Base-by-base conservation (phyloP, 2,888 invertebrate species). In the Drosophila stalkeri region DNA sequence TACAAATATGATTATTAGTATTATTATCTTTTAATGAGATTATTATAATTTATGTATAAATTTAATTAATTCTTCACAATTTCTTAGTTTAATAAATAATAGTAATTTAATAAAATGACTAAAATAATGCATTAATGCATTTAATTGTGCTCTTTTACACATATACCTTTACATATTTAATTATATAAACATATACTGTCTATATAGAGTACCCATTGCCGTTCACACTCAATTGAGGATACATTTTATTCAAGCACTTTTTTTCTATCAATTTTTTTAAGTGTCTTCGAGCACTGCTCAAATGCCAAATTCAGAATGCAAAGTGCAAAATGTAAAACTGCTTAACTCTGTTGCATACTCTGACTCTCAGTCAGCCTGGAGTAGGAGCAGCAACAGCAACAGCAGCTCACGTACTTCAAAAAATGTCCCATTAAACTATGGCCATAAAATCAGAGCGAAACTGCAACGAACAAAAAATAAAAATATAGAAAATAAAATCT, bases 381-480 rank as follows among this genome's bases (percentile, higher is more conserved):
- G 16, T 1, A 14, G 23, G 54, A 62, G 16, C 49, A 23, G 46
- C 46, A 23, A 7, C 14, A 20, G 9, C 33, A 46, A 31, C 57
- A 64, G 16, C 57, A 64, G 16, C 46, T 55, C 88, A 83, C 88
- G 88, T 87, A 66, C 49, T 72, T 55, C 56, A 67, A 57, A 69
- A 72, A 72, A 62, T 57, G 69, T 61, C 65, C 67, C 82, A 79
- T 76, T 81, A 46, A 70, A 81, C 76, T 67, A 71, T 69, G 44
- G 68, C 67, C 81, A 72, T 85, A 82, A 85, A 83, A 87, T 87
- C 88, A 71, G 66, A 64, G 62, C 41, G 54, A 67, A 65, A 60
- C 61, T 56, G 64, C 41, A 49, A n/a, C 16, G 20, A 44, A 39
- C 7, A 16, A 7, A 47, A 47, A 49, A 49, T 23, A 23, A 46